phyloP scores from a whole-genome alignment of 2,888 invertebrate species.

The Hemaris fuciformis region DNA sequence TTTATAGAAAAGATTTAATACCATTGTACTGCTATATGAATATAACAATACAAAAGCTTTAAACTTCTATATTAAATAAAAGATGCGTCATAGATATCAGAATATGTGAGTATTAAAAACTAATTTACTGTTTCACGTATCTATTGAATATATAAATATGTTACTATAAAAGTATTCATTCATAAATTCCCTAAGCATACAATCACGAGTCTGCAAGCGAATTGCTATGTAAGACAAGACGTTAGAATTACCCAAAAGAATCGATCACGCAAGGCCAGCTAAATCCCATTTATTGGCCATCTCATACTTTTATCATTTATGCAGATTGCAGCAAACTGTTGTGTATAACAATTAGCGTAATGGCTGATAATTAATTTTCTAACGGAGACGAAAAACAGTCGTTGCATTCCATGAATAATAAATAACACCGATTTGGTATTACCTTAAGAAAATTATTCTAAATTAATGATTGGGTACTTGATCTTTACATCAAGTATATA shows the following conservation, averaged over 20 bases:
- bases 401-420: conserved; percentile 4
- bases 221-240: conserved; percentile 35
- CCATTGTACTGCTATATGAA: too few relatives aligned
- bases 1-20: too few relatives aligned
- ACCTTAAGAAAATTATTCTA: neutral
- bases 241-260: conserved; percentile 59
- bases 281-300: conserved; percentile 55
- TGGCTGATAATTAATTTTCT: neutral
- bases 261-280: conserved; percentile 63
- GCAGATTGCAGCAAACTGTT: conserved; percentile 2
- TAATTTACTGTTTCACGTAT: too few relatives aligned
- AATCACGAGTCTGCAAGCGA: conserved; percentile 42
- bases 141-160: neutral
- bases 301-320: conserved; percentile 28
- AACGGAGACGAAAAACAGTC: neutral
- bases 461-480: neutral
- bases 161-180: conserved; percentile 20
- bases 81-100: too few relatives aligned
- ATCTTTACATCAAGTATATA: too few relatives aligned
- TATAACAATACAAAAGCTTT: too few relatives aligned
- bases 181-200: conserved; percentile 38
- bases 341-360: neutral
- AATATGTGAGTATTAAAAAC: too few relatives aligned
- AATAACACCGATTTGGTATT: neutral
- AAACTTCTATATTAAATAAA: too few relatives aligned